Conservation (phyloP, 1,140 invertebrate genomes). For the Triops longicaudatus region DNA sequence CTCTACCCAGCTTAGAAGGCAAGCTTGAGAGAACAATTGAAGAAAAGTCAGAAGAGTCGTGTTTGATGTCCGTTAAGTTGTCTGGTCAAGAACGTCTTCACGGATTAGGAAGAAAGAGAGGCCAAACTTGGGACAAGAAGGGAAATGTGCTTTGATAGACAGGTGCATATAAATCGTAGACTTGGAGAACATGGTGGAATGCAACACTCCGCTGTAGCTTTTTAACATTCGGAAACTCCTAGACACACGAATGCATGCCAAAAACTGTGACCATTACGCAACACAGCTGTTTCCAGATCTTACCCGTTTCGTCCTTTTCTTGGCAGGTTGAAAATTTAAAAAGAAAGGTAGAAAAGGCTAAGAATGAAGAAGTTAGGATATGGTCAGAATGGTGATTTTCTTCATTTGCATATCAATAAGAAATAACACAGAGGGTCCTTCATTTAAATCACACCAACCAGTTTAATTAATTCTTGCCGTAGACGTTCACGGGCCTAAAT, state of each 20-base stretch:
- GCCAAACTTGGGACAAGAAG: not conserved
- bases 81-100: not conserved
- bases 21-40: not conserved
- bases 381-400: not conserved
- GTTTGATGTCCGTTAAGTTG: not conserved
- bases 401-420: conserved; percentile 9
- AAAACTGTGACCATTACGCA: not conserved
- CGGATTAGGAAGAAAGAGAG: not conserved
- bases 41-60: not conserved
- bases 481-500: not conserved
- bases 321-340: not conserved
- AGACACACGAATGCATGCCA: not conserved
- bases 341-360: not conserved
- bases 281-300: conserved; percentile 12
- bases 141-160: not conserved
- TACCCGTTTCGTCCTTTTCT: no score
- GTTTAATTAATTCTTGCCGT: not conserved
- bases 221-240: not conserved
- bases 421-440: not conserved
- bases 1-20: not conserved
- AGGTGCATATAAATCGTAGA: conserved; percentile 3
- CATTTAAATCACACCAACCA: not conserved
- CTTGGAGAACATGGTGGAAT: not conserved
- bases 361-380: not conserved
- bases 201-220: not conserved